These are phyloP conservation scores for Antigone vipio DNA, from an alignment of 2,113 vertebrate species.

Conservation along the genomic window DNA sequence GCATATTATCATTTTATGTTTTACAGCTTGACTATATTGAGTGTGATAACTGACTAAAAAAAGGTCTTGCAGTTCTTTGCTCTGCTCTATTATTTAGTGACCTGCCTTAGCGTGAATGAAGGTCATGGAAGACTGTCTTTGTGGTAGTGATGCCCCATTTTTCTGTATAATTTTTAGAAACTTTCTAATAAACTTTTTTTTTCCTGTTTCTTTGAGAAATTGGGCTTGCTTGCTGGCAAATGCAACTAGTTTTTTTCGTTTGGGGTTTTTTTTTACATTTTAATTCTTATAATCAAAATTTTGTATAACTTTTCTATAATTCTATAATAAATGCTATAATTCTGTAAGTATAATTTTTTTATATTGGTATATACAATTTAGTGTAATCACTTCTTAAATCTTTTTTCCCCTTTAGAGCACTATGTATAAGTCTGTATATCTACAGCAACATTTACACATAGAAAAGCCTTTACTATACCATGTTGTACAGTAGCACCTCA, in stretches of 20 bases:
- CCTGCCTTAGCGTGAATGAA: conserved; percentile 6
- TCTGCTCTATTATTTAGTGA: conserved; percentile 27
- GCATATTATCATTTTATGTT: neutral
- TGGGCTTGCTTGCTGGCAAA: neutral
- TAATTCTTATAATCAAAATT: neutral
- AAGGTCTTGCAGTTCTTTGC: conserved; percentile 14
- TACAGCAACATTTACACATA: neutral
- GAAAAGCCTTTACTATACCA: neutral
- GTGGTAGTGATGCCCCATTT: neutral
- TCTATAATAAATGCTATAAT: neutral
- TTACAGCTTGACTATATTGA: neutral
- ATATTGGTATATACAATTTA: neutral
- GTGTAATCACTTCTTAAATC: neutral
- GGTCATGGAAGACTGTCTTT: neutral
- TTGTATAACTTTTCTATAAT: neutral
- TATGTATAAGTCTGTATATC: neutral
- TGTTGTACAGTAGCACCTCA: neutral
- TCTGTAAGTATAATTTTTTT: neutral
- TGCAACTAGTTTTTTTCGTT: neutral
- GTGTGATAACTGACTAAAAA: conserved; percentile 6
- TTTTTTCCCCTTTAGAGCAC: neutral
- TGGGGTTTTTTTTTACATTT: neutral
- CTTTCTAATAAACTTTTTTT: neutral
- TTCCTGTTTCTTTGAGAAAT: neutral
- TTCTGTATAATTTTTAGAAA: neutral